These are phyloP conservation scores for Caenorhabditis sp. DNA, from an alignment of 2,888 invertebrate species.

Conservation along the genomic window DNA sequence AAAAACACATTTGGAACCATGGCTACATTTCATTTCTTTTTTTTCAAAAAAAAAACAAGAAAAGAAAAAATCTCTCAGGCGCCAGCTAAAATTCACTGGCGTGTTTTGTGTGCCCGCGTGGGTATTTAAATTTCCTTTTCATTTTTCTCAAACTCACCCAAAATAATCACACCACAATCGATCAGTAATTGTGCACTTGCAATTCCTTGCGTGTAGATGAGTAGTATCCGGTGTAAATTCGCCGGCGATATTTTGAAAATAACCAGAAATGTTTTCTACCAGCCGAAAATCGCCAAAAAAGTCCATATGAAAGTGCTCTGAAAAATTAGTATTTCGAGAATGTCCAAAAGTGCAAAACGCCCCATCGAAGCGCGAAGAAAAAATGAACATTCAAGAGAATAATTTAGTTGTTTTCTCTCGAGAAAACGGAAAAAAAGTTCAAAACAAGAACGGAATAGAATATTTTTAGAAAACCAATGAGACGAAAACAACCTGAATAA, in stretches of 20 bases:
- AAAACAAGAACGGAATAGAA: no score
- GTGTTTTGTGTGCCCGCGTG: no score
- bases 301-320: background rate
- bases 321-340: background rate
- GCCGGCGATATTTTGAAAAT: conserved; percentile 24
- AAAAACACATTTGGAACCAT: conserved; percentile 1
- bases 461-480: no score
- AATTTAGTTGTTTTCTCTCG: no score
- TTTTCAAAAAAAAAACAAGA: no score
- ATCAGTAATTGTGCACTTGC: conserved; percentile 30
- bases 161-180: conserved; percentile 32
- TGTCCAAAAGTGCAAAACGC: background rate
- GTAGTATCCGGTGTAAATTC: conserved; percentile 31
- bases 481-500: no score
- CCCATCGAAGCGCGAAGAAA: no score
- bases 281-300: conserved; percentile 27
- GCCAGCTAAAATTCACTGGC: no score
- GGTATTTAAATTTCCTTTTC: no score
- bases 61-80: no score
- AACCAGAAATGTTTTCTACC: conserved; percentile 33
- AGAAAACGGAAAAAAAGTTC: no score
- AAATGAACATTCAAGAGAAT: no score
- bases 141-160: conserved; percentile 19
- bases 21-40: background rate
- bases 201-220: conserved; percentile 26